These are phyloP conservation scores for Mormyrus proboscirostris DNA, from an alignment of 2,797 vertebrate genomes.

Conservation along the genomic window DNA sequence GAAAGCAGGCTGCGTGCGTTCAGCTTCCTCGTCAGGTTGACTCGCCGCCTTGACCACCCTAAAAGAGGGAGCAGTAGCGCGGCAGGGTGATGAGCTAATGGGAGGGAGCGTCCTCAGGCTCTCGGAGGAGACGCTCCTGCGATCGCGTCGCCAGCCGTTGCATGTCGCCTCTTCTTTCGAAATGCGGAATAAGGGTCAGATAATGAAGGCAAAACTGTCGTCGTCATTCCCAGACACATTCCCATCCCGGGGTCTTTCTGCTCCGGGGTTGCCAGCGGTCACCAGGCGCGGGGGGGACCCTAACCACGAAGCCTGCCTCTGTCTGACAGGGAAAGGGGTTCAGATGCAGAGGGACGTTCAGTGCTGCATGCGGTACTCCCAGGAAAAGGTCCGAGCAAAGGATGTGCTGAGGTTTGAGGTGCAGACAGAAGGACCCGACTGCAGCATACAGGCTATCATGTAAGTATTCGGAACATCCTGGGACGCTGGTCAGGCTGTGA, in stretches of 20 bases:
- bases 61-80: background rate
- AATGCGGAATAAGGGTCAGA: background rate
- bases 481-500: background rate
- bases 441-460: slow-evolving; percentile 76
- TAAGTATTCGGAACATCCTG: slow-evolving; percentile 68
- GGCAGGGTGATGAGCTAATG: background rate
- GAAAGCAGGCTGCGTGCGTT: background rate
- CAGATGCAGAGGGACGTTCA: slow-evolving; percentile 74
- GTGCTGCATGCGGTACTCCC: slow-evolving; percentile 73
- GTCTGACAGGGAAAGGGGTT: slow-evolving; percentile 60
- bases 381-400: slow-evolving; percentile 71
- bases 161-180: background rate
- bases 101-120: background rate
- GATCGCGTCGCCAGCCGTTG: background rate
- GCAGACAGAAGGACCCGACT: slow-evolving; percentile 73
- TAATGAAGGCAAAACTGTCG: background rate
- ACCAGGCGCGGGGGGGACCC: background rate
- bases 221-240: background rate
- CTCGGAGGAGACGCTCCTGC: background rate
- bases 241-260: background rate
- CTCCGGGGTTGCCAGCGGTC: background rate
- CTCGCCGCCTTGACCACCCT: background rate
- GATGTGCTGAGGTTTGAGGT: slow-evolving; percentile 70
- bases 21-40: background rate
- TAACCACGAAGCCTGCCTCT: background rate